These are phyloP conservation scores for Branchellion lobata DNA, from an alignment of 2,888 invertebrate species.

Conservation along the genomic window DNA sequence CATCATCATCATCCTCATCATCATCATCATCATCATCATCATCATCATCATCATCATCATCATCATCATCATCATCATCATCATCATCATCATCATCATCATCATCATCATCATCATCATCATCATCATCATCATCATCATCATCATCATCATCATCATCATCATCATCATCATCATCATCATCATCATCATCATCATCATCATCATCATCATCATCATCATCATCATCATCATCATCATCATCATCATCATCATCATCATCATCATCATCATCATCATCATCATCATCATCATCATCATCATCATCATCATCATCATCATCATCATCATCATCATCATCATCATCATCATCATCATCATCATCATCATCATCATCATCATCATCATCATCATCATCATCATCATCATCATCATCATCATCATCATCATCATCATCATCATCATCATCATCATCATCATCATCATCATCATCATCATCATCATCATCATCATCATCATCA, in stretches of 20 bases:
- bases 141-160: background rate
- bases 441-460: slow-evolving; percentile 7
- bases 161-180: slow-evolving; percentile 1
- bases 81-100: slow-evolving; percentile 39
- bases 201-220: background rate
- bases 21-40: slow-evolving; percentile 17
- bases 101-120: slow-evolving; percentile 31
- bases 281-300: background rate
- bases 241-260: background rate
- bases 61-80: slow-evolving; percentile 38
- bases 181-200: slow-evolving; percentile 13
- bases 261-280: background rate
- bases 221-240: background rate
- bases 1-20: too few species aligned
- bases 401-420: background rate
- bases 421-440: background rate
- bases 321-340: background rate
- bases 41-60: slow-evolving; percentile 37
- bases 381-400: slow-evolving; percentile 1
- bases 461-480: background rate
- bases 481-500: slow-evolving; percentile 33
- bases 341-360: background rate
- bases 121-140: slow-evolving; percentile 25
- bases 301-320: background rate
- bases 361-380: background rate